Conservation (phyloP, 2,113 vertebrate species). For the Eptesicus fuscus region DNA sequence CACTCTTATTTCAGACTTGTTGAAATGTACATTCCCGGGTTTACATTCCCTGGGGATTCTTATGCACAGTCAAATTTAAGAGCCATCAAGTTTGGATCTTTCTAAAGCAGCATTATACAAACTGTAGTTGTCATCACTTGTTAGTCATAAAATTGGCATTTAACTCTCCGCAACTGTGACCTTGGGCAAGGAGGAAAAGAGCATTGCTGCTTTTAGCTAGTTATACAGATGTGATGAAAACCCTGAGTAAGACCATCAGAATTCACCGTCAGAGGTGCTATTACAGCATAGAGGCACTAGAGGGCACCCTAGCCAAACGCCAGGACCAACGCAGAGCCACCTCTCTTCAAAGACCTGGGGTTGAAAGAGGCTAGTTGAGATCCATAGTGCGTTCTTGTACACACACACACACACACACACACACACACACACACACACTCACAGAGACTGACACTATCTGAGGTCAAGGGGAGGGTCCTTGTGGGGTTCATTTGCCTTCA, state of each 20-base stretch:
- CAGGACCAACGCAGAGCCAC: neutral
- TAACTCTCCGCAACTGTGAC: neutral
- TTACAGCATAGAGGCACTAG: constrained; percentile 18
- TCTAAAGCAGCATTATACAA: neutral
- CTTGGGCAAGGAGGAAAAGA: neutral
- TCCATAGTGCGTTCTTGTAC: accelerated
- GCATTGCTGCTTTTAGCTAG: neutral
- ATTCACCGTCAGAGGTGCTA: neutral
- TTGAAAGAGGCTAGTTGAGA: neutral
- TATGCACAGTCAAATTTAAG: neutral
- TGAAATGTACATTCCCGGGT: neutral
- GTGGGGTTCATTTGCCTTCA: neutral
- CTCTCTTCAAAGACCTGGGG: neutral
- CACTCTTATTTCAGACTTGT: neutral
- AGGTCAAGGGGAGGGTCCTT: neutral
- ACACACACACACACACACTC: no score
- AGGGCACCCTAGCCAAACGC: neutral
- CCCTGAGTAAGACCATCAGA: neutral
- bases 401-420: accelerated
- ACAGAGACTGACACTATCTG: neutral
- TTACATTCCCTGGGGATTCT: neutral
- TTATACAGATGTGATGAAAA: neutral
- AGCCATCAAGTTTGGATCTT: neutral
- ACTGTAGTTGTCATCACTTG: neutral
- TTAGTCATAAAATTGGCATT: neutral